phyloP scores from a whole-genome alignment of 2,888 invertebrate genomes.

The Deilephila elpenor region DNA sequence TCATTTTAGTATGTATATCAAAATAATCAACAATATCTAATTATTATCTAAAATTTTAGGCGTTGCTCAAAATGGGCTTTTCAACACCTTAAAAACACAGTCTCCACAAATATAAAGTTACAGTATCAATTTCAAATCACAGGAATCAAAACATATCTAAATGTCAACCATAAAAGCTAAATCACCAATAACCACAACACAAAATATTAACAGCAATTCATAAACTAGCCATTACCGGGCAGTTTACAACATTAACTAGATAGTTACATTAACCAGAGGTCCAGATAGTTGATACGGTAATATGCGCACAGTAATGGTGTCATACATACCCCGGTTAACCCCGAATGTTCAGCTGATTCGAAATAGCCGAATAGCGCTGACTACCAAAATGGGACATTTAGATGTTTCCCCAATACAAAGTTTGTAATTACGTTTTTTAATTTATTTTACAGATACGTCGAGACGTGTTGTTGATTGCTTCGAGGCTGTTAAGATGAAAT shows the following conservation, averaged over 20 bases:
- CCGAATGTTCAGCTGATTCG: background rate
- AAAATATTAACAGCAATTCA: background rate
- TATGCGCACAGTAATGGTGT: background rate
- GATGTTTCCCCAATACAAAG: background rate
- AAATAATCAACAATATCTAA: no score
- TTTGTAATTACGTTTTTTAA: slow-evolving; percentile 10
- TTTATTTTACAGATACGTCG: background rate
- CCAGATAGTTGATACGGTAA: slow-evolving; percentile 9
- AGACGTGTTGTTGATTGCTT: slow-evolving; percentile 4
- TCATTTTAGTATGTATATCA: no score
- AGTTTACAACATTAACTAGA: slow-evolving; percentile 11
- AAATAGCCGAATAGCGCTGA: background rate
- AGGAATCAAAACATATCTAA: background rate
- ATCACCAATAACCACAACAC: background rate
- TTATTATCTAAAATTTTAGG: no score
- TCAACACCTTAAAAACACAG: background rate
- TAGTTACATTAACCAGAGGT: slow-evolving; percentile 18
- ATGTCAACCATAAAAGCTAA: no score
- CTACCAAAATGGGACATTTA: background rate
- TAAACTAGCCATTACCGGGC: slow-evolving; percentile 1
- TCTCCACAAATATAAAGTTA: no score
- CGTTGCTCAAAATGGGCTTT: background rate
- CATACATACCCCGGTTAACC: background rate
- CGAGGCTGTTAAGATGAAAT: background rate
- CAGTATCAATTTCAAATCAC: background rate